phyloP scores from a whole-genome alignment of 2,888 invertebrate genomes.

The Esperia sulphurella region DNA sequence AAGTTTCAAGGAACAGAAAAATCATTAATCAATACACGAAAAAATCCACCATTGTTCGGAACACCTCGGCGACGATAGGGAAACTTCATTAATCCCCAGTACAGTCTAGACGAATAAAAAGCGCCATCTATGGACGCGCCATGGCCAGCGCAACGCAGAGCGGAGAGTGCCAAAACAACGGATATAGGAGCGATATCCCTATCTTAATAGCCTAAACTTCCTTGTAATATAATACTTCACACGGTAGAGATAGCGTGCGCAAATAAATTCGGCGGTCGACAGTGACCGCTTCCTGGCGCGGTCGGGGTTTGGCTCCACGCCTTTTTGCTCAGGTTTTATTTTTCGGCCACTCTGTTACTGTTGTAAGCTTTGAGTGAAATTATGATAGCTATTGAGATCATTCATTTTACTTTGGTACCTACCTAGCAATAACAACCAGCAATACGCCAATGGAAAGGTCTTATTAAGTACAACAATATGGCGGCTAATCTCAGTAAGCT shows the following conservation, averaged over 20 bases:
- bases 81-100: neutral
- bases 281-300: slow-evolving; percentile 51
- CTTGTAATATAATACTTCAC: slow-evolving; percentile 48
- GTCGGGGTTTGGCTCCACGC: slow-evolving; percentile 13
- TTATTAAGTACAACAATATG: too few species aligned
- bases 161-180: slow-evolving; percentile 32
- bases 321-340: slow-evolving; percentile 35
- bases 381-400: neutral
- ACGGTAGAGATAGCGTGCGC: slow-evolving; percentile 31
- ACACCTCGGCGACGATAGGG: neutral
- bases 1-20: too few species aligned
- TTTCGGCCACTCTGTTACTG: slow-evolving; percentile 27
- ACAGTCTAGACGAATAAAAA: slow-evolving; percentile 22
- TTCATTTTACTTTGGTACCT: too few species aligned
- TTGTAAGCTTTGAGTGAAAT: slow-evolving; percentile 18
- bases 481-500: too few species aligned
- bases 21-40: neutral
- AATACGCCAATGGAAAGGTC: too few species aligned
- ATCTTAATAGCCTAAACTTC: slow-evolving; percentile 57
- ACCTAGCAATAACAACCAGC: too few species aligned
- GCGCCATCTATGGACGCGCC: neutral
- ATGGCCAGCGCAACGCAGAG: slow-evolving; percentile 11
- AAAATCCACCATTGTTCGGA: neutral
- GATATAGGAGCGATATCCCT: slow-evolving; percentile 50
- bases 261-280: slow-evolving; percentile 55